Conservation (phyloP, 1,140 invertebrate species). For the Psilanteris sp. region DNA sequence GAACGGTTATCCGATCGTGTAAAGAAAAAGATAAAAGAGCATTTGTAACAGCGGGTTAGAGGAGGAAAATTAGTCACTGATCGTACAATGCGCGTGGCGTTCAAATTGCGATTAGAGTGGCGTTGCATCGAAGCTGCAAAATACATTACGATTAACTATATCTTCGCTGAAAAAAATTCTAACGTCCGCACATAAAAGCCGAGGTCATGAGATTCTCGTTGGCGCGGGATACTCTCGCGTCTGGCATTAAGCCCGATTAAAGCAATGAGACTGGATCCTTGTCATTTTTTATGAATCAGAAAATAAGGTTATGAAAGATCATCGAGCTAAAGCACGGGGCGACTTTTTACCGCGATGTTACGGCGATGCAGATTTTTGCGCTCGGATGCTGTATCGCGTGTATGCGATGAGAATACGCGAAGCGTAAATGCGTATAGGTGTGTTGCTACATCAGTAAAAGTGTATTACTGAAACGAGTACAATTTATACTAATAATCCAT, state of each 20-base stretch:
- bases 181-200: slow-evolving; percentile 7
- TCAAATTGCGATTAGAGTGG: slow-evolving; percentile 50
- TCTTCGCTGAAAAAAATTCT: slow-evolving; percentile 41
- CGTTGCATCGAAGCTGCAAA: slow-evolving; percentile 24
- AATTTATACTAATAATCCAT: too few relatives aligned
- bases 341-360: neutral
- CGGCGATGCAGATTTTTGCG: too few relatives aligned
- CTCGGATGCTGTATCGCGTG: too few relatives aligned
- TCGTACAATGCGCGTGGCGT: slow-evolving; percentile 35
- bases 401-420: too few relatives aligned
- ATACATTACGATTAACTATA: slow-evolving; percentile 47
- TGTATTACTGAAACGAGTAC: too few relatives aligned
- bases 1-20: slow-evolving; percentile 32
- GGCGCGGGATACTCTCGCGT: slow-evolving; percentile 14
- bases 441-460: too few relatives aligned
- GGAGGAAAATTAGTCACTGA: slow-evolving; percentile 41
- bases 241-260: slow-evolving; percentile 4
- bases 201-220: slow-evolving; percentile 40
- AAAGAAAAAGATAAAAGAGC: slow-evolving; percentile 34
- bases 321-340: slow-evolving; percentile 5
- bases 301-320: slow-evolving; percentile 36
- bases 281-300: slow-evolving; percentile 9
- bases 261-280: neutral
- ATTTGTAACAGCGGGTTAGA: slow-evolving; percentile 13
- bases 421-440: too few relatives aligned